phyloP scores from a whole-genome alignment of 2,797 vertebrate genomes.

The Gymnoscopelus braueri region DNA sequence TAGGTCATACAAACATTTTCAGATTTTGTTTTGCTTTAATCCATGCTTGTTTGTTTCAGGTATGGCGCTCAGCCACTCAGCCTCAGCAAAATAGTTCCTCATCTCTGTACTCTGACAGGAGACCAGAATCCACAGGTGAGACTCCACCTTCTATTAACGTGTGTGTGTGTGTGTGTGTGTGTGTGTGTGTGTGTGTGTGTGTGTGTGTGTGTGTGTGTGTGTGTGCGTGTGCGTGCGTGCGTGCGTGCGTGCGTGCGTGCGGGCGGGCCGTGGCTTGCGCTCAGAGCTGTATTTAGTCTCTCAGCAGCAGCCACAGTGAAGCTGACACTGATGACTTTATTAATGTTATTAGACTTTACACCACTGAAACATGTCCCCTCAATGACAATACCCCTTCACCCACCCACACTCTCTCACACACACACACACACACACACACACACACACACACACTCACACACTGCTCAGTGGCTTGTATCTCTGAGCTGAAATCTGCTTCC shows the following conservation, averaged over 20 bases:
- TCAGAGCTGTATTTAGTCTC: slow-evolving; percentile 31
- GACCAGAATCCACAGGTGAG: slow-evolving; percentile 96
- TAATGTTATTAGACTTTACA: slow-evolving; percentile 65
- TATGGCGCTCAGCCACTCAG: slow-evolving; percentile 87
- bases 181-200: background rate
- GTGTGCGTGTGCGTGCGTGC: background rate
- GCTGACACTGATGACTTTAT: slow-evolving; percentile 56
- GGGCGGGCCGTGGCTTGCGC: too few species aligned
- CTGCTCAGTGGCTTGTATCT: slow-evolving; percentile 54
- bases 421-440: background rate
- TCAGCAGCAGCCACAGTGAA: slow-evolving; percentile 32
- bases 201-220: background rate
- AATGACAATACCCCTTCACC: slow-evolving; percentile 39
- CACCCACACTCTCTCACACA: slow-evolving; percentile 37
- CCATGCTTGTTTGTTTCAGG: slow-evolving; percentile 66
- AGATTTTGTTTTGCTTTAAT: too few species aligned
- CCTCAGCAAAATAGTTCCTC: slow-evolving; percentile 93
- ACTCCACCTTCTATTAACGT: background rate
- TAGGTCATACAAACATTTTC: too few species aligned
- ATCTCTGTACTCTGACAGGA: slow-evolving; percentile 89
- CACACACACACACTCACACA: background rate
- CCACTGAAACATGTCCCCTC: slow-evolving; percentile 49
- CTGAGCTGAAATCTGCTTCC: slow-evolving; percentile 67
- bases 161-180: background rate
- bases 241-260: background rate